phyloP scores from a whole-genome alignment of 2,888 invertebrate genomes.

The Drosophila rubida region DNA sequence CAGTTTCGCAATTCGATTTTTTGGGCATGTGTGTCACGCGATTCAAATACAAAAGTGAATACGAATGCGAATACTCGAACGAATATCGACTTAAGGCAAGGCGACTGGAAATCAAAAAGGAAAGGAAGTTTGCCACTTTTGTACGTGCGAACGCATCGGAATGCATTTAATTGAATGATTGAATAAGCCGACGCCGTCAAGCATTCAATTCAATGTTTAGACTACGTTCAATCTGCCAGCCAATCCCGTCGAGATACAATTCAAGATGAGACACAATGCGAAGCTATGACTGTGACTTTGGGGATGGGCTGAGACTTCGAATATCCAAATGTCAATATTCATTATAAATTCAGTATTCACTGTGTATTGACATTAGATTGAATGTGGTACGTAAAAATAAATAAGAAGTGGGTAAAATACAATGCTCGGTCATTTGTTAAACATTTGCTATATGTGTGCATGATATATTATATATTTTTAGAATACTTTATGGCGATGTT shows the following conservation, averaged over 20 bases:
- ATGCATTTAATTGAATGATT: conserved; percentile 69
- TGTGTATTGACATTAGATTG: background rate
- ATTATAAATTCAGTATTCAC: background rate
- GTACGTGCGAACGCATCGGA: conserved; percentile 67
- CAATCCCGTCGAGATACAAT: conserved; percentile 10
- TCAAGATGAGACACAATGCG: background rate
- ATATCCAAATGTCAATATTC: conserved; percentile 1
- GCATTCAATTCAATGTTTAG: conserved; percentile 9
- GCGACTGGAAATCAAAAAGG: conserved; percentile 44
- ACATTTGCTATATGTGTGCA: background rate
- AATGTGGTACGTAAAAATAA: background rate
- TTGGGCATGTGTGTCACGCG: conserved; percentile 73
- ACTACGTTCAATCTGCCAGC: conserved; percentile 5
- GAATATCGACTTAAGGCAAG: conserved; percentile 37
- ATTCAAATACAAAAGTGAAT: conserved; percentile 20
- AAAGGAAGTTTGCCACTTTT: conserved; percentile 52
- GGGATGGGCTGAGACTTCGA: background rate
- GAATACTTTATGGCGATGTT: conserved; percentile 1
- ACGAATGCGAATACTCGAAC: conserved; percentile 16
- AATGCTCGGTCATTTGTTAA: background rate
- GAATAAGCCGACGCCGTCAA: conserved; percentile 17
- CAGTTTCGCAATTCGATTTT: conserved; percentile 67
- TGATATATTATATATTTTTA: background rate
- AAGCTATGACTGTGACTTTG: conserved; percentile 1
- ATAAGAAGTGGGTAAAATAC: background rate